These are phyloP conservation scores for Cebidichthys violaceus DNA, from an alignment of 2,113 vertebrate species.

Conservation along the genomic window DNA sequence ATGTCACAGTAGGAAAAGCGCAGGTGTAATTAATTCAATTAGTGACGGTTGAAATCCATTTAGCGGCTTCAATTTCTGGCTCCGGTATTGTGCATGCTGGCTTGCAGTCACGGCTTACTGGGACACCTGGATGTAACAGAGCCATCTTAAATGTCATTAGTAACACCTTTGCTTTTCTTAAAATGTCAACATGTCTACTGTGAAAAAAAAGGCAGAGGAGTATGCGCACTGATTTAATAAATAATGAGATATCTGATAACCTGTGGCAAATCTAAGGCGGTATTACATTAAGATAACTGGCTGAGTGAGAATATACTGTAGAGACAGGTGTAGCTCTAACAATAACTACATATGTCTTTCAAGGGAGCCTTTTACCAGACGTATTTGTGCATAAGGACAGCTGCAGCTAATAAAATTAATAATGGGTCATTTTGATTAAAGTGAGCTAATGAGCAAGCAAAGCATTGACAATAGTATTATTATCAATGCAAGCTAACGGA, in stretches of 20 bases:
- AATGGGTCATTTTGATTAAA: conserved; percentile 56
- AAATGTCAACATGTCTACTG: background rate
- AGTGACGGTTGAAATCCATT: conserved; percentile 7
- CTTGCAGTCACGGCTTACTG: background rate
- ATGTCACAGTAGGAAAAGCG: background rate
- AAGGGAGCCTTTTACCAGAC: conserved; percentile 29
- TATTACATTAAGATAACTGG: background rate
- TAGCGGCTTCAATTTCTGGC: background rate
- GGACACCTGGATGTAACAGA: background rate
- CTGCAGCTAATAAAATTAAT: conserved; percentile 60
- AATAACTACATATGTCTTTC: conserved; percentile 19
- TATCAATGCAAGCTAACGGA: conserved; percentile 41
- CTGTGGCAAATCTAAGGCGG: background rate
- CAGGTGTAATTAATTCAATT: conserved; percentile 16
- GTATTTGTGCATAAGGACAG: conserved; percentile 51
- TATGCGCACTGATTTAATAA: background rate
- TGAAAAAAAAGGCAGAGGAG: background rate
- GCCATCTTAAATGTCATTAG: background rate
- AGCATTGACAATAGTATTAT: conserved; percentile 35
- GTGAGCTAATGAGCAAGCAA: conserved; percentile 38
- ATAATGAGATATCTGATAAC: background rate
- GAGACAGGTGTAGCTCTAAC: conserved; percentile 5
- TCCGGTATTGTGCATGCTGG: background rate
- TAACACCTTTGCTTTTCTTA: background rate
- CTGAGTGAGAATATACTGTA: background rate